A percentile compares a stretch with the other conserved stretches of the same genome.
phyloP scores from a whole-genome alignment of 2,797 vertebrate genomes.

The Onychomys torridus region DNA sequence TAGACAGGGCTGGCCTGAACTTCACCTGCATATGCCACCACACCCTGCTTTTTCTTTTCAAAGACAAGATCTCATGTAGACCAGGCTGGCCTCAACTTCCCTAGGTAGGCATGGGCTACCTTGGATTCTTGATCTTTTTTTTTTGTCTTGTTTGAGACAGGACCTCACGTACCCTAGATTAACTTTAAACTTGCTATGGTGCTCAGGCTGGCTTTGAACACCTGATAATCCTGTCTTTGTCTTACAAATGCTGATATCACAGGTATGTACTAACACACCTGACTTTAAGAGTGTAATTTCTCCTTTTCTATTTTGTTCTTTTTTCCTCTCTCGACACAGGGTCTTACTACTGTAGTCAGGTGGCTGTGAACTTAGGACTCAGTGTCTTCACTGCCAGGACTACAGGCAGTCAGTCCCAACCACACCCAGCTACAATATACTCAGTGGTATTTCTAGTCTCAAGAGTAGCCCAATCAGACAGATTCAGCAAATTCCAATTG shows the following conservation, averaged over 20 bases:
- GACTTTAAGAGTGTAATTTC: not conserved
- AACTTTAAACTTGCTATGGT: not conserved
- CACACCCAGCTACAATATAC: not conserved
- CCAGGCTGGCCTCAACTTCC: not conserved
- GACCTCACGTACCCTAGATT: not conserved
- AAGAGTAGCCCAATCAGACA: not conserved
- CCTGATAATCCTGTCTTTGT: not conserved
- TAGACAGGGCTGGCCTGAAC: not conserved
- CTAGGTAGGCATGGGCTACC: not conserved
- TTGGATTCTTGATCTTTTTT: not conserved
- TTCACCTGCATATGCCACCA: not conserved
- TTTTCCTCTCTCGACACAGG: not conserved
- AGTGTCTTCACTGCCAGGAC: not conserved
- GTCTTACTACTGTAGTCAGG: not conserved
- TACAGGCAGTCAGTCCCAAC: not conserved
- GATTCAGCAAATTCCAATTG: slow-evolving; percentile 45
- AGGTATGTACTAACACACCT: not conserved
- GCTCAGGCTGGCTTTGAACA: not conserved
- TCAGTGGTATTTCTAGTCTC: not conserved
- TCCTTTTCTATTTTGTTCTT: not conserved
- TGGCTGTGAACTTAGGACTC: not conserved
- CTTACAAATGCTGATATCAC: not conserved
- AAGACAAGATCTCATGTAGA: not conserved
- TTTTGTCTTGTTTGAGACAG: not conserved
- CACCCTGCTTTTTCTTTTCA: not conserved